phyloP scores from a whole-genome alignment of 2,113 vertebrate genomes.

The Psammodynastes pulverulentus region DNA sequence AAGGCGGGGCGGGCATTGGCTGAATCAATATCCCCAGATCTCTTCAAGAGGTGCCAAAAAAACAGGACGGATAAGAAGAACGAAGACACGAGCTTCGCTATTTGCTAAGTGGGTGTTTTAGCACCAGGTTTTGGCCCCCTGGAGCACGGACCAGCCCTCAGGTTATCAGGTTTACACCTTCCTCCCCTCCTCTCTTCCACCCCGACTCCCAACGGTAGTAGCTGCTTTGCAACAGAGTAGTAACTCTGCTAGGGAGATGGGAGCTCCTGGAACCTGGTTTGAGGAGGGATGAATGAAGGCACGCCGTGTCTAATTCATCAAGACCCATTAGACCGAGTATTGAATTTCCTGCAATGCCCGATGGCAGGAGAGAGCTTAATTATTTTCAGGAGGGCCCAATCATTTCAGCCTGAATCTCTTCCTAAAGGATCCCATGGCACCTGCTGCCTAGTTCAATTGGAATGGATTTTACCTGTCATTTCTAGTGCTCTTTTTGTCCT shows the following conservation, averaged over 20 bases:
- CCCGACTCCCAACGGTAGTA: background rate
- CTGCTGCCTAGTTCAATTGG: constrained; percentile 42
- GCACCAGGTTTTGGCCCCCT: background rate
- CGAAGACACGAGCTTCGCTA: background rate
- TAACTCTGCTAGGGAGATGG: background rate
- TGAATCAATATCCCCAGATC: background rate
- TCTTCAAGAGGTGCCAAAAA: background rate
- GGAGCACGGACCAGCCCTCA: background rate
- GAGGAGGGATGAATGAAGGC: background rate
- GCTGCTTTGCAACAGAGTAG: background rate
- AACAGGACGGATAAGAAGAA: background rate
- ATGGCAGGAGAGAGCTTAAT: constrained; percentile 10
- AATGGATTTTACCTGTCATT: constrained; percentile 60
- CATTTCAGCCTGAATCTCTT: constrained; percentile 43
- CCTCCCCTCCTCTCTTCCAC: background rate
- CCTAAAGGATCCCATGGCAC: constrained; percentile 43
- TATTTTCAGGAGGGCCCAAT: constrained; percentile 38
- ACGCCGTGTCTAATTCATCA: background rate
- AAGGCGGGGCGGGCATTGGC: background rate
- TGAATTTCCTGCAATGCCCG: constrained; percentile 22
- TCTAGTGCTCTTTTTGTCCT: constrained; percentile 43
- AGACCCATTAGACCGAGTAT: background rate
- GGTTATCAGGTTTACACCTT: background rate
- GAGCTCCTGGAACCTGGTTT: background rate
- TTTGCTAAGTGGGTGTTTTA: constrained; percentile 9